Evolutionary conservation across 2,113 vertebrate species (phyloP).

Genomic region (Eclectus roratus): DNA sequence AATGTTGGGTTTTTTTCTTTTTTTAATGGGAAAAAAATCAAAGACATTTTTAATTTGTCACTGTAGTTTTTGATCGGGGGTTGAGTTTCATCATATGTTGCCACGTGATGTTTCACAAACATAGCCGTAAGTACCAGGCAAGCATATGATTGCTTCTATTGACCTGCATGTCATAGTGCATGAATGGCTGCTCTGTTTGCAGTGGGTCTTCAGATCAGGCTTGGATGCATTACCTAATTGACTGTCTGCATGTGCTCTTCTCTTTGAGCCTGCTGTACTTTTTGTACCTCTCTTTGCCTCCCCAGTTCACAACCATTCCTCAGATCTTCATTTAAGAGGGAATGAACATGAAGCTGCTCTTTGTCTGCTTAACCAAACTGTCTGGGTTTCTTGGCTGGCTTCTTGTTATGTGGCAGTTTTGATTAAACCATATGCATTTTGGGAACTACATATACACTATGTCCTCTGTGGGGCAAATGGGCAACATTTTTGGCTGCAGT

Average conservation of each 20-base stretch:
- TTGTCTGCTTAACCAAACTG: conserved; percentile 43
- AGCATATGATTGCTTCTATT: conserved; percentile 40
- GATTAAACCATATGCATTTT: neutral
- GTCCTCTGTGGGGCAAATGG: neutral
- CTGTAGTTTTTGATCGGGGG: neutral
- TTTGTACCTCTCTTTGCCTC: neutral
- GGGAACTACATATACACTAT: neutral
- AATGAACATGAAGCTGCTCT: conserved; percentile 5
- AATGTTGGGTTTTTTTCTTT: neutral
- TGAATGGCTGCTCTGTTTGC: conserved; percentile 58
- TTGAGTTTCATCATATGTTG: neutral
- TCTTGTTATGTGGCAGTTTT: conserved; percentile 33
- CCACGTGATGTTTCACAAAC: neutral
- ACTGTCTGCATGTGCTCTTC: conserved; percentile 25
- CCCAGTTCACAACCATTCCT: neutral
- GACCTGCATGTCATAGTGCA: neutral
- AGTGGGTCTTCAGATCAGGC: neutral
- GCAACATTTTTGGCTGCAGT: neutral
- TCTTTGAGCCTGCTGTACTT: conserved; percentile 4
- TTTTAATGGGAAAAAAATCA: neutral
- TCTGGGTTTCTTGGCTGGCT: conserved; percentile 35
- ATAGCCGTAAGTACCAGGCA: neutral
- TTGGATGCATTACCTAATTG: neutral
- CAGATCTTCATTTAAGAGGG: conserved; percentile 28
- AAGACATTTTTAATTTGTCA: neutral